Percentiles rank a stretch among this genome's conserved stretches.
Conservation (phyloP, 2,113 vertebrate species). For the Clarias batrachus region DNA sequence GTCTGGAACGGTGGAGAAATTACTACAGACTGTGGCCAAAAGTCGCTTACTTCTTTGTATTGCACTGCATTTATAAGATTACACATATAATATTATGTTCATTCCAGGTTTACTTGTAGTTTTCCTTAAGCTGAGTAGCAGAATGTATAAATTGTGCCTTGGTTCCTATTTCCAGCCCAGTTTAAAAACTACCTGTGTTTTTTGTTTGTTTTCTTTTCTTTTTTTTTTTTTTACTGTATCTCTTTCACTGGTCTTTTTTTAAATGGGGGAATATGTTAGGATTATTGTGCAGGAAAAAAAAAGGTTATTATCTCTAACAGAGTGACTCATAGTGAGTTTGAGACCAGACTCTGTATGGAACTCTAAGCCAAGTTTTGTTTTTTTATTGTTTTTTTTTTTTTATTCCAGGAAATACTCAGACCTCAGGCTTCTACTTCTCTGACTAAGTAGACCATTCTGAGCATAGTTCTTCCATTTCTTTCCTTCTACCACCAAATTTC, state of each 20-base stretch:
- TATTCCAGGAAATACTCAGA: slow-evolving; percentile 19
- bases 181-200: neutral
- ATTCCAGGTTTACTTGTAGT: neutral
- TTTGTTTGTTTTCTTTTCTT: no score
- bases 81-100: neutral
- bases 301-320: slow-evolving; percentile 16
- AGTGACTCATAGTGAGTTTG: slow-evolving; percentile 34
- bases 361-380: slow-evolving; percentile 13
- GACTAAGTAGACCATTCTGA: slow-evolving; percentile 18
- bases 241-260: neutral
- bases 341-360: slow-evolving; percentile 27
- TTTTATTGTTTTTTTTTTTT: slow-evolving; percentile 27
- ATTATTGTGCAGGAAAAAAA: neutral
- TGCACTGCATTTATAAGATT: slow-evolving; percentile 37
- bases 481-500: slow-evolving; percentile 18
- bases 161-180: neutral
- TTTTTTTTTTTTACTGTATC: neutral
- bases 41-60: slow-evolving; percentile 47
- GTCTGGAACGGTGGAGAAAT: slow-evolving; percentile 64
- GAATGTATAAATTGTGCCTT: neutral
- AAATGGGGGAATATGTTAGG: slow-evolving; percentile 12
- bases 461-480: slow-evolving; percentile 16
- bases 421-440: neutral
- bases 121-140: neutral
- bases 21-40: slow-evolving; percentile 49